Evolutionary conservation across 2,797 vertebrate species (phyloP), one percentile per base, ranked within the genome.

Genomic region (Muscicapa striata): DNA sequence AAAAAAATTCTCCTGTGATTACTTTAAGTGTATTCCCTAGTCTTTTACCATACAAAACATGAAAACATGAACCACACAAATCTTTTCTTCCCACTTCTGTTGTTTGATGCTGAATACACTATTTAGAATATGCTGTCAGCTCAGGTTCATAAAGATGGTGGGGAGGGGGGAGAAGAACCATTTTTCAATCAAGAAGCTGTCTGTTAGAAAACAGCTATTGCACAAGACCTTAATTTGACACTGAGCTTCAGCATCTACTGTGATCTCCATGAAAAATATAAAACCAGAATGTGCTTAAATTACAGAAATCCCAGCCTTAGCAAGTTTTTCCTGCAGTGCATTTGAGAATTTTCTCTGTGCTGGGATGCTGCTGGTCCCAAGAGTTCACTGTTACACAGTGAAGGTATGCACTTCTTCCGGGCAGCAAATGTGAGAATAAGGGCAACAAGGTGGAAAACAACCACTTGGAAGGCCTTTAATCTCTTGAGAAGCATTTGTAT

Each of bases 101-200:
- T 79, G 29, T 67, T 18, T 32, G 11, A 69, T 88, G 40, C 54
- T 78, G 51, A 66, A 66, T 62, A n/a, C 27, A 48, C 29, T 76
- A 9, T 72, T 93, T 76, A 86, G 84, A 90, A 78, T 75, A 90
- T 29, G 8, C 36, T 96, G 26, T 88, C 78, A 86, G 43, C 43
- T 86, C 40, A 64, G 36, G 6, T 72, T 79, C 43, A 58, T 54
- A 51, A 81, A 85, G 46, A 77, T 0, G n/a, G n/a, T 45, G 27
- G 32, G 10, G 17, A 6, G 19, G 9, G 61, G 12, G 67, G 51
- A 84, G 84, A 62, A 55, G 12, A 15, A 70, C 2, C 11, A 32
- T 70, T 91, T 79, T 84, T 84, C 0, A 0, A 67, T 58, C 85
- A 88, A 86, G 49, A 94, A 85, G 20, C 20, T 16, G 11, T 30